phyloP scores from a whole-genome alignment of 2,113 vertebrate genomes.

The Ceyx margarethae region DNA sequence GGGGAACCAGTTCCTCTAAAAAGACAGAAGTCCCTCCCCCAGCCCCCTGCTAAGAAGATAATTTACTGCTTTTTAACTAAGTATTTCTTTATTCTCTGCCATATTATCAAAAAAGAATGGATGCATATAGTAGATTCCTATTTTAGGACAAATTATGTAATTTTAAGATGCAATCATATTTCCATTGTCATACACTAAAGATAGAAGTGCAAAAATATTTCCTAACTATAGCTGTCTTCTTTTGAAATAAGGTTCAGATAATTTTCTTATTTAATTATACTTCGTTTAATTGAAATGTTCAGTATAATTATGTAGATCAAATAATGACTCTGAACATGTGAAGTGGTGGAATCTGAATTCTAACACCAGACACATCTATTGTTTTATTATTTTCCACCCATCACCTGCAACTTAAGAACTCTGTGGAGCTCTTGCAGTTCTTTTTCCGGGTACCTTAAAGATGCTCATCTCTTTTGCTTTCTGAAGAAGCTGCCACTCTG shows the following conservation, averaged over 20 bases:
- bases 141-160: not conserved
- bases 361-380: not conserved
- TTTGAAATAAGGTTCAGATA: not conserved
- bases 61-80: not conserved
- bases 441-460: not conserved
- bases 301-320: not conserved
- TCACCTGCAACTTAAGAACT: not conserved
- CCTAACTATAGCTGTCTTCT: not conserved
- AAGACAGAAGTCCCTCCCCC: not conserved
- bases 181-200: not conserved
- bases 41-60: not conserved
- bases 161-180: not conserved
- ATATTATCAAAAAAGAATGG: not conserved
- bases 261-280: not conserved
- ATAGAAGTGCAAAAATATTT: not conserved
- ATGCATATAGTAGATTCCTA: not conserved
- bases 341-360: not conserved
- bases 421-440: not conserved
- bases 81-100: not conserved
- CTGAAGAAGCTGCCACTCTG: not conserved
- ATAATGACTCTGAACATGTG: not conserved
- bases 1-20: not conserved
- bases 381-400: not conserved
- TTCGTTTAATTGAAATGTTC: not conserved
- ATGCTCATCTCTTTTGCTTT: not conserved